A percentile compares a stretch with the other conserved stretches of the same genome.
These are phyloP conservation scores for Siniperca chuatsi DNA, from an alignment of 2,113 vertebrate species.

Conservation along the genomic window DNA sequence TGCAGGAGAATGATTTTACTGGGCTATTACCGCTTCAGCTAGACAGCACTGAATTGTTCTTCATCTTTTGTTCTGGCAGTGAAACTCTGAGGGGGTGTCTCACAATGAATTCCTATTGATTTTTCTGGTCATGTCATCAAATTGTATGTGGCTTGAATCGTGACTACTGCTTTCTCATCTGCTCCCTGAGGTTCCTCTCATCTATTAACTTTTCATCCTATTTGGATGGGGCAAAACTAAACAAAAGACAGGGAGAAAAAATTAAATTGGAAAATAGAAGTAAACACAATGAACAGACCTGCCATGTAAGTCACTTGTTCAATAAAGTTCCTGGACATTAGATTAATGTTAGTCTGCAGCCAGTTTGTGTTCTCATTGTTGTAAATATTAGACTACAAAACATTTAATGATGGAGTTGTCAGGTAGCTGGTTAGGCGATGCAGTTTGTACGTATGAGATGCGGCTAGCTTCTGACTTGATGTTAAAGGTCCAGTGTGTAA, in stretches of 20 bases:
- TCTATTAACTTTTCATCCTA: conserved; percentile 66
- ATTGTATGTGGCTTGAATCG: conserved; percentile 70
- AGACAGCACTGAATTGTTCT: conserved; percentile 63
- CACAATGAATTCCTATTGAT: conserved; percentile 78
- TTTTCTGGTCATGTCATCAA: conserved; percentile 77
- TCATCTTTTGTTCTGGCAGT: conserved; percentile 66
- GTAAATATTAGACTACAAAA: conserved; percentile 5
- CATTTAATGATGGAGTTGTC: background rate
- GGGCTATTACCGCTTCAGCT: conserved; percentile 66
- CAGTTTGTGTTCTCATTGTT: background rate
- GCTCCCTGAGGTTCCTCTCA: conserved; percentile 60
- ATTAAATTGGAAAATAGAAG: conserved; percentile 38
- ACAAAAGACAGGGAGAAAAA: conserved; percentile 43
- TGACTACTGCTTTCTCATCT: conserved; percentile 74
- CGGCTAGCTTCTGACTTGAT: background rate
- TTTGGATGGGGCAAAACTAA: conserved; percentile 53
- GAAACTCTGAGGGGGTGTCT: conserved; percentile 67
- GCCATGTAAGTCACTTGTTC: conserved; percentile 4
- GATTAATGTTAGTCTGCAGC: background rate
- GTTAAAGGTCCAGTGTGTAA: background rate
- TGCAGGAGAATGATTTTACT: conserved; percentile 69
- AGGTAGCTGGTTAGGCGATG: background rate
- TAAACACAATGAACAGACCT: conserved; percentile 29
- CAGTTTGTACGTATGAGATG: background rate
- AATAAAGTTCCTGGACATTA: conserved; percentile 11